Conservation (phyloP, 23 tunicate genomes). For the Styela clava region DNA sequence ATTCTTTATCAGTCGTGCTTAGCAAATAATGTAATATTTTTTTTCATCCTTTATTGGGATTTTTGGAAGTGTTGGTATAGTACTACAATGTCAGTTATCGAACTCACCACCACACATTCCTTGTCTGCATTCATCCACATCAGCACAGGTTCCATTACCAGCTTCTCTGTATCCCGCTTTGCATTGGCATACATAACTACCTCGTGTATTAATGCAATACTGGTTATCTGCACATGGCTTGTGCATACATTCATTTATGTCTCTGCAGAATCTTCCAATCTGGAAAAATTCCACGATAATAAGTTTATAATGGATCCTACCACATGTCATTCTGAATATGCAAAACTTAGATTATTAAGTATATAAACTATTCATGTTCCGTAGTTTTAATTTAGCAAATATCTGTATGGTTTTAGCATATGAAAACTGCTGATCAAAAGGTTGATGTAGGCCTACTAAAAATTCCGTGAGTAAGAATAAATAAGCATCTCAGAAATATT, state of each 20-base stretch:
- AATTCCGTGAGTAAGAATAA: too few relatives aligned
- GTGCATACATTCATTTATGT: conserved; percentile 79
- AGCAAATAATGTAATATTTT: too few relatives aligned
- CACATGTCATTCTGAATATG: not conserved
- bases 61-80: too few relatives aligned
- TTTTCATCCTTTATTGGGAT: too few relatives aligned
- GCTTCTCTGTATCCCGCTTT: conserved; percentile 40
- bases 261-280: conserved; percentile 92
- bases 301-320: too few relatives aligned
- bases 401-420: too few relatives aligned
- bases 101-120: conserved; percentile 64
- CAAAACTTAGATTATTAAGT: not conserved
- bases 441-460: too few relatives aligned
- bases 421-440: too few relatives aligned
- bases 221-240: conserved; percentile 66
- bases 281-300: too few relatives aligned
- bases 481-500: too few relatives aligned
- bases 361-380: not conserved
- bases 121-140: conserved; percentile 64
- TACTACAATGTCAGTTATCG: too few relatives aligned
- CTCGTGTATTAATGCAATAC: conserved; percentile 84
- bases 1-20: too few relatives aligned
- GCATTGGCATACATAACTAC: conserved; percentile 70
- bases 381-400: not conserved
- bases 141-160: conserved; percentile 62